Percentiles rank a stretch among this genome's conserved stretches.
These are phyloP conservation scores for Agrochola litura DNA, from an alignment of 2,888 invertebrate genomes.

Conservation along the genomic window DNA sequence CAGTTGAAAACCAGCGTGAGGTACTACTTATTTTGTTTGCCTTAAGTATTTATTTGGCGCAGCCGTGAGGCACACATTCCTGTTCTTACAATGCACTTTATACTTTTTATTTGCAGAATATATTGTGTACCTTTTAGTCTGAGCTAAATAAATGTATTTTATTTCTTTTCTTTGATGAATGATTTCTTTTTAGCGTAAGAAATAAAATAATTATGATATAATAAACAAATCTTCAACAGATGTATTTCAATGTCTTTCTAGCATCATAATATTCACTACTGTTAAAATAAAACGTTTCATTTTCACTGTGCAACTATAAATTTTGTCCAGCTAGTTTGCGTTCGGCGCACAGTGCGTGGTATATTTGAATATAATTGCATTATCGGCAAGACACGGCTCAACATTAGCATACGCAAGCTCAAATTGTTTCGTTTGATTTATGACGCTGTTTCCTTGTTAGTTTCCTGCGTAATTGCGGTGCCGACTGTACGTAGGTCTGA, in stretches of 20 bases:
- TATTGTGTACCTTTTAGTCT: too few species aligned
- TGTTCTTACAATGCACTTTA: too few species aligned
- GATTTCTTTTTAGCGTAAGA: constrained; percentile 8
- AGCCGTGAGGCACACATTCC: too few species aligned
- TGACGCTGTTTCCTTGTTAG: constrained; percentile 31
- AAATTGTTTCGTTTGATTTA: constrained; percentile 67
- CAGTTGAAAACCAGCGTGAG: too few species aligned
- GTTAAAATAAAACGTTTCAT: neutral
- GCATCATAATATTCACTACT: neutral
- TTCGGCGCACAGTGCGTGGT: constrained; percentile 31
- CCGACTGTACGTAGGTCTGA: constrained; percentile 13
- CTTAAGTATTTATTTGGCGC: too few species aligned
- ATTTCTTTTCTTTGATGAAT: too few species aligned
- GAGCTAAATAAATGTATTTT: too few species aligned
- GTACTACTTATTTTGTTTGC: too few species aligned
- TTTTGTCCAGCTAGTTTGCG: neutral
- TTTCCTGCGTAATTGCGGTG: constrained; percentile 57
- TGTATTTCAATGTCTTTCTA: neutral
- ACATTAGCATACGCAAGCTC: constrained; percentile 69
- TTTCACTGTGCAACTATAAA: neutral
- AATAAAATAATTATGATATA: neutral
- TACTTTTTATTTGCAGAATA: too few species aligned
- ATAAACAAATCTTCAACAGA: neutral
- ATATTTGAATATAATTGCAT: constrained; percentile 73
- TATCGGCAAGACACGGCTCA: constrained; percentile 59